phyloP scores from a whole-genome alignment of 1,140 invertebrate species.

The Yoshiicerus persimilis region DNA sequence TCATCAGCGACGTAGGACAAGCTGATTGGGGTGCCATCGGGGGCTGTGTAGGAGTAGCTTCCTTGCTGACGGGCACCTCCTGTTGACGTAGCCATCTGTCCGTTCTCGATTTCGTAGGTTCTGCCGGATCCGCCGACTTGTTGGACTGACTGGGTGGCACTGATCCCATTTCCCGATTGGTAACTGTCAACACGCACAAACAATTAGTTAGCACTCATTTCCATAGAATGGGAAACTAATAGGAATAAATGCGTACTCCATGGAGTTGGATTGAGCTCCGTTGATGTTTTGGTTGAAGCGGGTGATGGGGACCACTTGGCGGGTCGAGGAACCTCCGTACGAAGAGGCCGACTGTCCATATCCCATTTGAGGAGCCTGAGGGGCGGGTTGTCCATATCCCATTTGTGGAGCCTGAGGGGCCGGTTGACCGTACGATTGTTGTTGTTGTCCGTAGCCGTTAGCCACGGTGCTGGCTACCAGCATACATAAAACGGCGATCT shows the following conservation, averaged over 20 bases:
- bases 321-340: neutral
- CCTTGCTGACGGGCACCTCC: neutral
- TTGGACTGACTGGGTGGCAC: neutral
- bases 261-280: neutral
- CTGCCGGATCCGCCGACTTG: neutral
- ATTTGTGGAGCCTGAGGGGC: neutral
- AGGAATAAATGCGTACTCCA: neutral
- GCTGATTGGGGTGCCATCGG: neutral
- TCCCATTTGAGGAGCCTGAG: neutral
- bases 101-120: neutral
- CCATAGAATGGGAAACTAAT: neutral
- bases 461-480: neutral
- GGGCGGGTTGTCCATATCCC: neutral
- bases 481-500: neutral
- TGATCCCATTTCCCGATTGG: neutral
- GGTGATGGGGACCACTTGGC: neutral
- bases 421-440: neutral
- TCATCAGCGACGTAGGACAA: neutral
- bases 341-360: neutral
- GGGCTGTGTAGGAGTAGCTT: neutral
- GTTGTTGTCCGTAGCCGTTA: neutral
- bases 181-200: neutral
- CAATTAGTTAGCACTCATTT: neutral
- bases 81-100: neutral
- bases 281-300: neutral